Evolutionary conservation across 2,888 invertebrate species (phyloP).

Genomic region (Cataglyphis altisquamis): DNA sequence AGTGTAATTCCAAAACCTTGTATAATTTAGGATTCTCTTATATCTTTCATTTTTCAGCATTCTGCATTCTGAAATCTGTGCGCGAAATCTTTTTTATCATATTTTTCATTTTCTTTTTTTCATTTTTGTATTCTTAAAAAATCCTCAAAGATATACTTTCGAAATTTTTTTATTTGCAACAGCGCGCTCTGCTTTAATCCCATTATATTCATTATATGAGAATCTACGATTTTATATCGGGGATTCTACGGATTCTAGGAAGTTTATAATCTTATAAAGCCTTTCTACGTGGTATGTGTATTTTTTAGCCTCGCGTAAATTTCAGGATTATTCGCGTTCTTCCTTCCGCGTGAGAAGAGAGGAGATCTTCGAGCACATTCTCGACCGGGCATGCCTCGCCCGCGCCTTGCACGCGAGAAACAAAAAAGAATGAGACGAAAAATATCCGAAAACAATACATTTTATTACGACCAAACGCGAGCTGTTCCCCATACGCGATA

Average conservation of each 20-base stretch:
- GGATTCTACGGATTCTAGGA: background rate
- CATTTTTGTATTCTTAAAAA: background rate
- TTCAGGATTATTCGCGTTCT: conserved; percentile 29
- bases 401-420: conserved; percentile 66
- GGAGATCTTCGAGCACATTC: conserved; percentile 18
- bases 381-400: background rate
- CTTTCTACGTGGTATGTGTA: conserved; percentile 1
- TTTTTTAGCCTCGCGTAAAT: conserved; percentile 36
- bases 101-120: background rate
- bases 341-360: background rate
- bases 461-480: conserved; percentile 69
- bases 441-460: conserved; percentile 83
- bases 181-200: background rate
- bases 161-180: background rate
- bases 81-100: no score
- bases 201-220: no score
- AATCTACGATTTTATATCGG: background rate
- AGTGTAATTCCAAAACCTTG: background rate
- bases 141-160: background rate
- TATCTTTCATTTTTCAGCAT: background rate
- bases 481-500: conserved; percentile 44
- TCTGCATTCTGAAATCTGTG: background rate
- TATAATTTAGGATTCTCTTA: background rate
- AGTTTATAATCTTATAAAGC: conserved; percentile 22
- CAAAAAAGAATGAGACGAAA: conserved; percentile 76